Evolutionary conservation across 2,797 vertebrate species (phyloP).

Genomic region (Sebastes taczanowskii): DNA sequence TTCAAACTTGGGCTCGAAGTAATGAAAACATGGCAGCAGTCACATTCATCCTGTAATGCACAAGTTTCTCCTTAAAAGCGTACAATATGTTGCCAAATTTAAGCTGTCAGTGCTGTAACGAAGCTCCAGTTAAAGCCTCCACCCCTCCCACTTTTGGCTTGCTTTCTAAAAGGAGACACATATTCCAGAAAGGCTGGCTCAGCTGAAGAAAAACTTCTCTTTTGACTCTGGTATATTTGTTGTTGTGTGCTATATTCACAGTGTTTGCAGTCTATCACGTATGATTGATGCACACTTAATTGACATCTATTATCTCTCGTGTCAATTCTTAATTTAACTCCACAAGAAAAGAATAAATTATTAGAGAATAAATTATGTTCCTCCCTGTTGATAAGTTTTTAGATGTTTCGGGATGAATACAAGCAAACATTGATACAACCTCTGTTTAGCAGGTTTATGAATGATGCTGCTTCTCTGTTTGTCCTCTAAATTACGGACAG

Average conservation of each 20-base stretch:
- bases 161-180: conserved; percentile 32
- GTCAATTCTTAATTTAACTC: conserved; percentile 5
- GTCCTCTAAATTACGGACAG: background rate
- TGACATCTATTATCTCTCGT: conserved; percentile 14
- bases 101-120: conserved; percentile 42
- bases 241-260: conserved; percentile 9
- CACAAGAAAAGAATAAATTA: background rate
- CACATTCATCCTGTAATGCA: conserved; percentile 31
- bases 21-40: conserved; percentile 6
- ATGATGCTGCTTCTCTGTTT: background rate
- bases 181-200: conserved; percentile 28
- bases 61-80: conserved; percentile 19
- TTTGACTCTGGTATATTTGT: conserved; percentile 30
- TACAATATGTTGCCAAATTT: conserved; percentile 36
- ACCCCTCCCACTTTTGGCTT: background rate
- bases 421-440: background rate
- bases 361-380: background rate
- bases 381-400: background rate
- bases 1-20: conserved; percentile 25
- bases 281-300: conserved; percentile 39
- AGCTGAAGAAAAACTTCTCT: conserved; percentile 32
- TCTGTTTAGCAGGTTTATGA: background rate
- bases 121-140: conserved; percentile 29
- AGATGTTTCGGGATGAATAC: background rate
- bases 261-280: conserved; percentile 23